A percentile compares a stretch with the other conserved stretches of the same genome.
Evolutionary conservation across 35 echinoderm and acorn worm genomes (phyloP).

Genomic region (Stichopus chloronotus): DNA sequence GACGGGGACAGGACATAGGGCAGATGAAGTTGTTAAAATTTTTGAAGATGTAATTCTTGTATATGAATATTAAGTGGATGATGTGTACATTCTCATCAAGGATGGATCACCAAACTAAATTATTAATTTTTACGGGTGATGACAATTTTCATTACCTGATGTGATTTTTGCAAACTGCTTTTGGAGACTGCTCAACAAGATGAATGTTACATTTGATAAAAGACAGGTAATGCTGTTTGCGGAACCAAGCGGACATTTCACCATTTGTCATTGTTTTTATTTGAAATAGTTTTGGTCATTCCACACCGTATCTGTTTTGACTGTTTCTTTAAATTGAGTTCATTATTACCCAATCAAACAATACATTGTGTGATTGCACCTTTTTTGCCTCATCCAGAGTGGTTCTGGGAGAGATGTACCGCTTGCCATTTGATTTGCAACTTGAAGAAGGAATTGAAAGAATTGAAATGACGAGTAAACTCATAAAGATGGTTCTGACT

Average conservation of each 20-base stretch:
- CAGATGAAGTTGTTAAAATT: too few species aligned
- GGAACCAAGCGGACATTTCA: background rate
- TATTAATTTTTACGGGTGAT: background rate
- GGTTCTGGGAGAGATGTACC: too few species aligned
- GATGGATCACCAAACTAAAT: background rate
- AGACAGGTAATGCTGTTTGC: background rate
- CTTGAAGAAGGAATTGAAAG: too few species aligned
- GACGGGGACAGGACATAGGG: too few species aligned
- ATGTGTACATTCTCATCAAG: background rate
- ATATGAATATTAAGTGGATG: background rate
- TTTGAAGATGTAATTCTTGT: background rate
- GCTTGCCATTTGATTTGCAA: too few species aligned
- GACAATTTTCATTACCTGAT: background rate
- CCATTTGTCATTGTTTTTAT: background rate
- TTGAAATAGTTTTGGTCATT: background rate
- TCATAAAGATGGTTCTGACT: too few species aligned
- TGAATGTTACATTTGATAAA: background rate
- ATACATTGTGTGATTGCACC: too few species aligned
- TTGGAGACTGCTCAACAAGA: background rate
- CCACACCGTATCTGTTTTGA: too few species aligned
- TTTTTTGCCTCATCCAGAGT: too few species aligned
- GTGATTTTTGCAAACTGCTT: background rate
- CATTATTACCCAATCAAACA: too few species aligned
- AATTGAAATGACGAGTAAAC: too few species aligned
- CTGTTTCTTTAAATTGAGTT: too few species aligned